Conservation (phyloP, 2,888 invertebrate genomes). For the Macrosiphum euphorbiae region DNA sequence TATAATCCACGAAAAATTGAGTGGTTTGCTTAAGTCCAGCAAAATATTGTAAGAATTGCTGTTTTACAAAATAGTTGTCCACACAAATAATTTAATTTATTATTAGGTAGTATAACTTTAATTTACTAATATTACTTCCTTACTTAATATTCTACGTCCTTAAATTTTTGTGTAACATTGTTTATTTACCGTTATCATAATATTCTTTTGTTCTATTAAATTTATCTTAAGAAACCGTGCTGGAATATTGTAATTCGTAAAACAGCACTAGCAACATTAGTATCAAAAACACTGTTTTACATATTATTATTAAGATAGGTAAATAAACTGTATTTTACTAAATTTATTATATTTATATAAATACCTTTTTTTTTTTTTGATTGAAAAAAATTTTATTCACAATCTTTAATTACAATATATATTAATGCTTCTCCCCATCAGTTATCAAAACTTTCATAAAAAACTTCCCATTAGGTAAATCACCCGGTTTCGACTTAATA, state of each 20-base stretch:
- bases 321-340: background rate
- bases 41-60: background rate
- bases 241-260: background rate
- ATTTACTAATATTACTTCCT: background rate
- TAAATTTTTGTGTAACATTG: background rate
- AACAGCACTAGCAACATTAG: background rate
- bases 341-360: background rate
- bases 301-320: background rate
- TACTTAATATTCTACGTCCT: background rate
- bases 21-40: background rate
- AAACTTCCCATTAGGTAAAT: no score
- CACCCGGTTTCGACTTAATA: no score
- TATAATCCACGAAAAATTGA: background rate
- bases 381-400: no score
- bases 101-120: background rate
- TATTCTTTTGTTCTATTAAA: background rate
- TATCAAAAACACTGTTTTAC: background rate
- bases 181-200: background rate
- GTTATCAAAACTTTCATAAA: no score
- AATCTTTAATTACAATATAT: no score
- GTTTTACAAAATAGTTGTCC: background rate
- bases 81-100: background rate
- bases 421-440: no score
- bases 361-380: no score
- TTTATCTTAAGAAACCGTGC: background rate